A percentile compares a stretch with the other conserved stretches of the same genome.
Conservation (phyloP, 2,888 invertebrate genomes). For the Ornithoptera alexandrae region DNA sequence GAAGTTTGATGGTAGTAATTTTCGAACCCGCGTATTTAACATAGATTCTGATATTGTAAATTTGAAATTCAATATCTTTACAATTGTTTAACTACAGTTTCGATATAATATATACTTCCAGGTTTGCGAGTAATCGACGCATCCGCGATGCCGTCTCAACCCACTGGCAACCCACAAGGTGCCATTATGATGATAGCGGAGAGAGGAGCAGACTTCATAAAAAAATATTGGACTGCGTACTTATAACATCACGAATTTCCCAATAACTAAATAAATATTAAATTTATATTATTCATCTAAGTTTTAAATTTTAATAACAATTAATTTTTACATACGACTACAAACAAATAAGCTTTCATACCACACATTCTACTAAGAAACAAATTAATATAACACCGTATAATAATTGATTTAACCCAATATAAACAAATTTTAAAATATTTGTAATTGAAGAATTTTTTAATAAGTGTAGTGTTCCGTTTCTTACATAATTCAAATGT, state of each 20-base stretch:
- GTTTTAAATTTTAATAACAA: background rate
- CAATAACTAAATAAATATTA: background rate
- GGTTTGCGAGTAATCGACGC: slow-evolving; percentile 73
- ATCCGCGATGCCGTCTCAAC: slow-evolving; percentile 74
- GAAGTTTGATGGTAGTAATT: too few species aligned
- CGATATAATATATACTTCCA: slow-evolving; percentile 1
- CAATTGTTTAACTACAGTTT: too few species aligned
- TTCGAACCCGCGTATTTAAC: too few species aligned
- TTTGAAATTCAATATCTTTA: too few species aligned
- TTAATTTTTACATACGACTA: background rate
- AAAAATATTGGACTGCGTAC: slow-evolving; percentile 13
- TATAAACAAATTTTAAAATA: background rate
- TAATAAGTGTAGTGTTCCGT: background rate
- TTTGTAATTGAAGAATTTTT: background rate
- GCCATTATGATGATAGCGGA: slow-evolving; percentile 80
- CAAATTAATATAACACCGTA: too few species aligned
- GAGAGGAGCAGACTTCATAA: slow-evolving; percentile 64
- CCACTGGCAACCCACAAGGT: slow-evolving; percentile 75
- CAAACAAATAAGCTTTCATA: background rate
- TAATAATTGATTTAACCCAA: background rate
- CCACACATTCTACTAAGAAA: background rate
- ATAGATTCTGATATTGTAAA: too few species aligned
- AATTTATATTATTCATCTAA: background rate
- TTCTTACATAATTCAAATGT: too few species aligned
- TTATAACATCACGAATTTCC: slow-evolving; percentile 2